Conservation (phyloP, 2,888 invertebrate genomes). For the Pycnomerus fuliginosus region DNA sequence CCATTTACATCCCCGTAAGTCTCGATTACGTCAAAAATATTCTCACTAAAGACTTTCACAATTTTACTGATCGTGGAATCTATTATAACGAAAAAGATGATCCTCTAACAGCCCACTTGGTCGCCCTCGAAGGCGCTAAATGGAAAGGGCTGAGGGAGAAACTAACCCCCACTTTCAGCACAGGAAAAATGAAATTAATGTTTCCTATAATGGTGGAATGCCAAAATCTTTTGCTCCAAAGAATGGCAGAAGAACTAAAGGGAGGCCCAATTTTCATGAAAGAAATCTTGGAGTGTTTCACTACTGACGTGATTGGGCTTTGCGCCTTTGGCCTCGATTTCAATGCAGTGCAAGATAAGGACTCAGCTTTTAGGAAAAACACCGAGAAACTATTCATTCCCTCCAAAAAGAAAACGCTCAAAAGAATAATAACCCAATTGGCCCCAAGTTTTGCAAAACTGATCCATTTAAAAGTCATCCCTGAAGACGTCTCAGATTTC, state of each 20-base stretch:
- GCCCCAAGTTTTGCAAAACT: no score
- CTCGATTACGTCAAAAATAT: not conserved
- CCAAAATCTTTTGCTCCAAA: not conserved
- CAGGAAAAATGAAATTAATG: not conserved
- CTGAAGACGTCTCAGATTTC: no score
- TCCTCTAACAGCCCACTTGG: not conserved
- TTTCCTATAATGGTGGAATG: not conserved
- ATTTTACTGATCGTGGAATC: not conserved
- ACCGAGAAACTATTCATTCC: no score
- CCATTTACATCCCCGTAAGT: not conserved
- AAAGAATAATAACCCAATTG: no score
- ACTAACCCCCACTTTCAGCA: not conserved
- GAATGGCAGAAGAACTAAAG: not conserved
- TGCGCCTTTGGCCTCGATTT: not conserved
- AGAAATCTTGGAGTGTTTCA: no score
- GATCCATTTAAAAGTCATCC: no score
- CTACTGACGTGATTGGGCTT: not conserved
- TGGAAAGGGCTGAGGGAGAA: not conserved
- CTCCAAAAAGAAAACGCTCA: no score
- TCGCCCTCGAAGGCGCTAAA: not conserved
- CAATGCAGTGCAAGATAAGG: not conserved
- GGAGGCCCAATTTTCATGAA: not conserved
- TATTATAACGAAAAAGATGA: no score
- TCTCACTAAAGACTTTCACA: not conserved
- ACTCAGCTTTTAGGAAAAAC: not conserved